phyloP scores from a whole-genome alignment of 2,113 vertebrate species.

The Bos javanicus region DNA sequence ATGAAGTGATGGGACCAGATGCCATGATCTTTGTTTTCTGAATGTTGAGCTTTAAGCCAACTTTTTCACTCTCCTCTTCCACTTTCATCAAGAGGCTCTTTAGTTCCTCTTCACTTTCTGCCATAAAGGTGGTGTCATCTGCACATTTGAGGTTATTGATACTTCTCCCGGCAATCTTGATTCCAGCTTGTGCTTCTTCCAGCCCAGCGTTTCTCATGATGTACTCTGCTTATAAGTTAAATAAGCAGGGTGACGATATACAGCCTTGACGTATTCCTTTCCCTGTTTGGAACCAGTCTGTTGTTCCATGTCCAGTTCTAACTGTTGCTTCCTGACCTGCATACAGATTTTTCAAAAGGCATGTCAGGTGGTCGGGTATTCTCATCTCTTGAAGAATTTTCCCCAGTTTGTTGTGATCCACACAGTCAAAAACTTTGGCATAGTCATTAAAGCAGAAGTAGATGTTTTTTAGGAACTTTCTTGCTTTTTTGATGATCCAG shows the following conservation, averaged over 20 bases:
- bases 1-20: fast-evolving
- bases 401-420: background rate
- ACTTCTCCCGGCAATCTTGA: background rate
- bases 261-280: background rate
- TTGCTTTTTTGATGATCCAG: background rate
- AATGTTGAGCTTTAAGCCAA: background rate
- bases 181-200: background rate
- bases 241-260: background rate
- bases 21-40: background rate
- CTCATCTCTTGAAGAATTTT: background rate
- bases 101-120: background rate
- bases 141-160: background rate
- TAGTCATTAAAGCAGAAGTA: background rate
- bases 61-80: background rate
- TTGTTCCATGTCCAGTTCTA: background rate
- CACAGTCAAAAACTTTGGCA: background rate
- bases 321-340: background rate
- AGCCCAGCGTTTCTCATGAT: background rate
- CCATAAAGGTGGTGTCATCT: background rate
- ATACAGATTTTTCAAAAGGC: background rate
- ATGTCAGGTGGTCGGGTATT: background rate
- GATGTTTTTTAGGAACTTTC: background rate
- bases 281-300: background rate
- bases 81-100: background rate
- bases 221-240: background rate